Evolutionary conservation across 2,888 invertebrate genomes (phyloP), one percentile per base, ranked within the genome.

Genomic region (Agrochola macilenta): DNA sequence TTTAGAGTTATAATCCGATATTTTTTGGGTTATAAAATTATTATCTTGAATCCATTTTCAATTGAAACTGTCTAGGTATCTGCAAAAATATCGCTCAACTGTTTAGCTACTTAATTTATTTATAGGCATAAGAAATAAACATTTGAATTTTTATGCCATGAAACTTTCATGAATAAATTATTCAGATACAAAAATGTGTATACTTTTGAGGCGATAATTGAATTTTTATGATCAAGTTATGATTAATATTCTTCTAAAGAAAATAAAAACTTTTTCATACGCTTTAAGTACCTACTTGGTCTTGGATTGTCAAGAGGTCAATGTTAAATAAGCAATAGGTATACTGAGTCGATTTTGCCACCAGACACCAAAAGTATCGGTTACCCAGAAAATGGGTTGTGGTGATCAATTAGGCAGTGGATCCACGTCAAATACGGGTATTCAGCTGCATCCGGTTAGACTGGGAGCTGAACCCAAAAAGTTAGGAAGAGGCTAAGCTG

Each of bases 131-230:
- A n/a, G 57, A 73, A n/a, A n/a, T 1, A 7, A 43, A 30, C n/a
- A 57, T 54, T 54, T 20, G 3, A 30, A 46, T 79, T 30, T 43
- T 17, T 52, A 30, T 43, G n/a, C 5, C 5, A 23, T 23, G 5
- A 54, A 35, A 52, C 9, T 35, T 60, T 60, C 30, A 69, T 61
- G 35, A 63, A 35, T 79, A 64, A 49, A 30, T 79, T 49, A 80
- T 39, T 64, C 14, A 54, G 3, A 20, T n/a, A 43, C 7, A 54
- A 76, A 74, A 75, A 26, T 26, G 1, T 26, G 20, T 54, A 60
- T 14, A n/a, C 5, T 17, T 23, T 54, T 39, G n/a, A 11, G 0
- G 17, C 17, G 20, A 26, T 74, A n/a, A 69, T 69, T 64, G 46
- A 30, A 65, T 54, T 76, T 65, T 39, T 65, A 57, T 49, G 30